Conservation (phyloP, 2,888 invertebrate species). For the Ectemnius continuus region DNA sequence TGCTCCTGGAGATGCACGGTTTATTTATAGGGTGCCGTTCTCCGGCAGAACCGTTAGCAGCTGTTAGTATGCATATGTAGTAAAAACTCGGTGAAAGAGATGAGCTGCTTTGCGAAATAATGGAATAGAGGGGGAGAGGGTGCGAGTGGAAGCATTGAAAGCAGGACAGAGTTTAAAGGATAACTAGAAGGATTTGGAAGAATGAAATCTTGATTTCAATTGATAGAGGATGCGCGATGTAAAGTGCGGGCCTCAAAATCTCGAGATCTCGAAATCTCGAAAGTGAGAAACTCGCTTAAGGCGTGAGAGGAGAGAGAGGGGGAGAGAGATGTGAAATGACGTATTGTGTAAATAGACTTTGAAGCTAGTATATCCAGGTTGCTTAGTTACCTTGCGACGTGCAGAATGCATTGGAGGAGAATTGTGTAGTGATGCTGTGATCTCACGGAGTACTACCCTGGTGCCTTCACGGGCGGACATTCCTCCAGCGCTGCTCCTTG, state of each 20-base stretch:
- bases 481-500: slow-evolving; percentile 51
- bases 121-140: no score
- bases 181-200: slow-evolving; percentile 5
- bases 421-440: slow-evolving; percentile 71
- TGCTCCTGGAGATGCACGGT: slow-evolving; percentile 63
- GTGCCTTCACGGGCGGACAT: slow-evolving; percentile 65
- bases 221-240: no score
- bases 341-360: not conserved
- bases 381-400: slow-evolving; percentile 59
- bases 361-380: not conserved
- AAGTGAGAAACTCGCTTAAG: not conserved
- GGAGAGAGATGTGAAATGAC: no score
- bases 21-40: slow-evolving; percentile 66
- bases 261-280: not conserved
- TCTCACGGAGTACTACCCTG: slow-evolving; percentile 68
- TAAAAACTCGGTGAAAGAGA: no score
- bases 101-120: no score
- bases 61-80: not conserved
- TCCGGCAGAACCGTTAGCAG: slow-evolving; percentile 52
- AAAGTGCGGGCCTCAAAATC: no score
- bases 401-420: slow-evolving; percentile 60
- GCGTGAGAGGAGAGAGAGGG: no score
- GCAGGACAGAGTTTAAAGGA: slow-evolving; percentile 20
- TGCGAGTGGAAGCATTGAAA: slow-evolving; percentile 25
- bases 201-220: no score